These are phyloP conservation scores for Anthoscopus minutus DNA, from an alignment of 2,113 vertebrate genomes.

Conservation along the genomic window DNA sequence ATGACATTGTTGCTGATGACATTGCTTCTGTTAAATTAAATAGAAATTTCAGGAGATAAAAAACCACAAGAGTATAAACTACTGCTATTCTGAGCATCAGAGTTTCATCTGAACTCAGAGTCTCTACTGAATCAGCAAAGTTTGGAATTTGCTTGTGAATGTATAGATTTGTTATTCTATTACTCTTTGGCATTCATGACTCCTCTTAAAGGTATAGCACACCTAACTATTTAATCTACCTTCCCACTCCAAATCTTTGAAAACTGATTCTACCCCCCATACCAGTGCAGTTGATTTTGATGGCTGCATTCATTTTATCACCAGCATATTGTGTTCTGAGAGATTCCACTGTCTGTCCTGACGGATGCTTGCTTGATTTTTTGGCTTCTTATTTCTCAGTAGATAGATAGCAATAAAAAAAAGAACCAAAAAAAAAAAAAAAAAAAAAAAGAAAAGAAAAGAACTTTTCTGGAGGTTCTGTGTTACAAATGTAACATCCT, in stretches of 20 bases:
- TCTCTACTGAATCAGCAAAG: constrained; percentile 66
- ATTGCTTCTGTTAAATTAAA: constrained; percentile 75
- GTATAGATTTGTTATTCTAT: constrained; percentile 67
- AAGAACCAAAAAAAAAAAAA: constrained; percentile 8
- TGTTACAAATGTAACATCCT: constrained; percentile 77
- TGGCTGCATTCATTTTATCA: constrained; percentile 76
- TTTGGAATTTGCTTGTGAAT: constrained; percentile 66
- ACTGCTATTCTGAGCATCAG: constrained; percentile 67
- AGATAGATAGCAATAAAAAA: constrained; percentile 93
- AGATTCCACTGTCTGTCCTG: constrained; percentile 77
- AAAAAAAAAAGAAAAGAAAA: constrained; percentile 29
- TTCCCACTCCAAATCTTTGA: constrained; percentile 53
- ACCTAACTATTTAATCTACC: constrained; percentile 62
- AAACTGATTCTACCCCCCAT: constrained; percentile 61
- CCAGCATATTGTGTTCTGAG: constrained; percentile 79
- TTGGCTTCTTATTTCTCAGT: constrained; percentile 80
- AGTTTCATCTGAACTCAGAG: constrained; percentile 68
- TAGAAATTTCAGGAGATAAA: constrained; percentile 66
- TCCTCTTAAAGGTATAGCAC: constrained; percentile 60
- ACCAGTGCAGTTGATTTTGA: constrained; percentile 70
- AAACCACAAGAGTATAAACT: constrained; percentile 38
- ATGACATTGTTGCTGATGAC: constrained; percentile 72
- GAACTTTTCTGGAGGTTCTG: constrained; percentile 85
- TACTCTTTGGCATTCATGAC: constrained; percentile 75
- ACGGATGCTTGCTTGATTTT: constrained; percentile 74